Conservation (phyloP, 2,797 vertebrate genomes). For the Danio aesculapii region DNA sequence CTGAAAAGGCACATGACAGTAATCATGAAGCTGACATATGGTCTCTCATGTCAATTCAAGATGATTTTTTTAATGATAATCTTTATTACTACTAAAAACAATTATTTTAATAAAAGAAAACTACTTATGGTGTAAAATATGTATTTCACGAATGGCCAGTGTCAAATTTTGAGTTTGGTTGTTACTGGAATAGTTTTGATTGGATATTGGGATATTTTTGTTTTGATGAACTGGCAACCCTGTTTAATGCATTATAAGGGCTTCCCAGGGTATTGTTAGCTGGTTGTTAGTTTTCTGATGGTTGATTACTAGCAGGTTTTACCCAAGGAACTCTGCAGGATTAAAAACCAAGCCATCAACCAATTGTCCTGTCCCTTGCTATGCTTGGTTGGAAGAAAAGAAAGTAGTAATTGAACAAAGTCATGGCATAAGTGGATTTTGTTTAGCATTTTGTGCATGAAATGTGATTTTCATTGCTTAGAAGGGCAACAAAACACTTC, state of each 20-base stretch:
- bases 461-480: not conserved
- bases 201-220: too few species aligned
- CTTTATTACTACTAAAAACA: too few species aligned
- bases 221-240: too few species aligned
- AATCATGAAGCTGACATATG: too few species aligned
- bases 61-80: too few species aligned
- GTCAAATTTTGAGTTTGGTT: too few species aligned
- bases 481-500: not conserved
- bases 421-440: not conserved
- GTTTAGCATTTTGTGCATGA: not conserved
- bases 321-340: not conserved
- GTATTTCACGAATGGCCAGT: too few species aligned
- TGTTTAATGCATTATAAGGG: not conserved
- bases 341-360: not conserved
- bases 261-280: not conserved
- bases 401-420: not conserved
- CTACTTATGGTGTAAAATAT: too few species aligned
- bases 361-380: not conserved
- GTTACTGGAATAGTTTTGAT: too few species aligned
- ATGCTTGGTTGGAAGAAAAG: not conserved
- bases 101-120: too few species aligned
- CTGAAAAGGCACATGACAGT: too few species aligned
- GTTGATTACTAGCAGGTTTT: not conserved
- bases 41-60: too few species aligned
- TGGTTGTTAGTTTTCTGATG: not conserved